Evolutionary conservation across 2,888 invertebrate species (phyloP), one percentile per base, ranked within the genome.

Genomic region (Deilephila elpenor): DNA sequence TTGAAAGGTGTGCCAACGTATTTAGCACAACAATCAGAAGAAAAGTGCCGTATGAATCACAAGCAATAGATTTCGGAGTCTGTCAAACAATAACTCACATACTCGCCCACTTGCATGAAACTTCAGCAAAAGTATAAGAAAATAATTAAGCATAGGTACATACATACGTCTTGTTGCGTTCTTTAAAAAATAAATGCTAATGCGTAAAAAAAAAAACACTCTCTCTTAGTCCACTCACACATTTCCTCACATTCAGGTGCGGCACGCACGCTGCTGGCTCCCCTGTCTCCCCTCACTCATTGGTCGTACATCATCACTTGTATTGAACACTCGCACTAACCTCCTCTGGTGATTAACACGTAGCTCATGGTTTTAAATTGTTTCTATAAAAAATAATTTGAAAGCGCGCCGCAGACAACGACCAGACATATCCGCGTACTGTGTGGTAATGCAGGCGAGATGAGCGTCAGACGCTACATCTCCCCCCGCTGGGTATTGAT

Each of bases 141-240:
- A 44, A 44, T 44, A 44, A 44, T 44, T 11, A 44, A 44, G n/a
- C 56, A 56, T n/a, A 56, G 1, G 11, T 51, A 6, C 19, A 56
- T 56, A 56, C 44, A 11, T 11, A 44, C 14, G 32, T 44, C 3
- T 11, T 11, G 0, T 44, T 44, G 44, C 14, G 44, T 44, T 44
- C 37, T 2, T 5, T 44, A 44, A 14, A 11, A 44, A 44, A 14
- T 14, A 44, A 44, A 44, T 11, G 14, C 11, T 14, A 14, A 14
- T 11, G 44, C 44, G 44, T 14, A n/a, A 19, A 6, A 19, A 8
- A 51, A 5, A n/a, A 56, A 5, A 19, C 5, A n/a, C 56, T 56
- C 56, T 56, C n/a, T 56, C n/a, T 56, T n/a, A 56, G n/a, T 56
- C 56, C 56, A 56, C n/a, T 56, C 56, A 56, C 56, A n/a, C 56